Percentiles rank a stretch among this genome's conserved stretches.
phyloP scores from a whole-genome alignment of 1,140 invertebrate species.

The Platyura marginata region DNA sequence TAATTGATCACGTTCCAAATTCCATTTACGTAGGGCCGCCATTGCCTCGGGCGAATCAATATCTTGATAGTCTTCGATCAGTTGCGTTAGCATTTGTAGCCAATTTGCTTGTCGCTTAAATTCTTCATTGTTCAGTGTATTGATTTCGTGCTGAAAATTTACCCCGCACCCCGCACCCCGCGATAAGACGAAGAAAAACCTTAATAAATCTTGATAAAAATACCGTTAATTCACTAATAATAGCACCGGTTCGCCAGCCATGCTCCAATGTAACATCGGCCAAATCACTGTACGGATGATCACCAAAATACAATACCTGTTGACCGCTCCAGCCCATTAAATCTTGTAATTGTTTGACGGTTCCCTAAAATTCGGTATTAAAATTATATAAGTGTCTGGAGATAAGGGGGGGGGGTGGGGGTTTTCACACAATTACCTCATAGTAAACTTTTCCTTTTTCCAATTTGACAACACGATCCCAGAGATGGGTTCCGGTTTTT shows the following conservation, averaged over 20 bases:
- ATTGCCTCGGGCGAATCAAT: constrained; percentile 49
- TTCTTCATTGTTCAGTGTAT: constrained; percentile 63
- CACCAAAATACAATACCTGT: constrained; percentile 90
- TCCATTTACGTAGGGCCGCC: constrained; percentile 56
- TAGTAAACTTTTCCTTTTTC: constrained; percentile 84
- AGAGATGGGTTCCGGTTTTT: constrained; percentile 58
- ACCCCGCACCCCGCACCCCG: too few species aligned
- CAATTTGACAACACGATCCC: constrained; percentile 75
- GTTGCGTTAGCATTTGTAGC: constrained; percentile 78
- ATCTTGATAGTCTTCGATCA: constrained; percentile 82
- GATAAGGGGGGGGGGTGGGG: too few species aligned
- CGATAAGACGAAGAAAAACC: too few species aligned
- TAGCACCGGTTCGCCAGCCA: constrained; percentile 95
- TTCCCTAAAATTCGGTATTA: constrained; percentile 68
- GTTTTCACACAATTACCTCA: constrained; percentile 55
- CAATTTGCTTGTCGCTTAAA: constrained; percentile 83
- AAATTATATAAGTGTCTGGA: too few species aligned
- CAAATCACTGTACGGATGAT: constrained; percentile 94
- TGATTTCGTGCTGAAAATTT: constrained; percentile 81
- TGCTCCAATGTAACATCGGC: constrained; percentile 91
- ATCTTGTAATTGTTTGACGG: constrained; percentile 75
- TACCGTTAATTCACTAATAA: constrained; percentile 82
- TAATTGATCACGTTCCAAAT: constrained; percentile 61
- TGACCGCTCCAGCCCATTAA: constrained; percentile 84
- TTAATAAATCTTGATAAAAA: too few species aligned